Percentiles rank a stretch among this genome's conserved stretches.
These are phyloP conservation scores for Chelonoidis abingdonii DNA, from an alignment of 2,113 vertebrate species.

Conservation along the genomic window DNA sequence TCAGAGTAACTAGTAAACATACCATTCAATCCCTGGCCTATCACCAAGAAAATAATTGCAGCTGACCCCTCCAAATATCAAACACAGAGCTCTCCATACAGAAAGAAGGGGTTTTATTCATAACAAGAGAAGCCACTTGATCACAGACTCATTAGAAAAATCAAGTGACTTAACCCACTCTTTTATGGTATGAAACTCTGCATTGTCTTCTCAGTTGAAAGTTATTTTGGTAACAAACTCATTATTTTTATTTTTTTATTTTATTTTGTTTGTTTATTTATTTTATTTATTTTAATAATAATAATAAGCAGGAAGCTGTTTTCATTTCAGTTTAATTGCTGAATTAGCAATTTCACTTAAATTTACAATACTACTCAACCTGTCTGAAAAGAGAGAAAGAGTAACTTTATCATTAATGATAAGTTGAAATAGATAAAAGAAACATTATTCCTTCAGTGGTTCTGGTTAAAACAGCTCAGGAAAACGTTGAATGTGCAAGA, in stretches of 20 bases:
- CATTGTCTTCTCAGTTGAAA: slow-evolving; percentile 20
- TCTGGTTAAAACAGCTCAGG: slow-evolving; percentile 21
- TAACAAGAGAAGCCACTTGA: background rate
- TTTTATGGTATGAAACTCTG: background rate
- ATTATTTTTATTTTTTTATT: background rate
- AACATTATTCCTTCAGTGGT: slow-evolving; percentile 9
- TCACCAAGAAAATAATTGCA: background rate
- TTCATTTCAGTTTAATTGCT: slow-evolving; percentile 30
- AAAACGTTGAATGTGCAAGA: slow-evolving; percentile 18
- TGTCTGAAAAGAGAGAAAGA: slow-evolving; percentile 10
- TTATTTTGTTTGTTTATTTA: background rate
- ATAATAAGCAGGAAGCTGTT: background rate
- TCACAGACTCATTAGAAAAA: background rate
- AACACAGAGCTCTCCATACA: background rate
- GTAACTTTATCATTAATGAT: slow-evolving; percentile 47
- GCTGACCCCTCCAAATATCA: background rate
- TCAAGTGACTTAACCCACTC: background rate
- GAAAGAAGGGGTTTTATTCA: background rate
- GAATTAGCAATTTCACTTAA: background rate
- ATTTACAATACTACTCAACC: slow-evolving; percentile 18
- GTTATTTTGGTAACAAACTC: background rate
- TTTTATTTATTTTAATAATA: no score
- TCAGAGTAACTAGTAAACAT: background rate
- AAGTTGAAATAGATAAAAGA: slow-evolving; percentile 32
- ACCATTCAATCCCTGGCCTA: background rate